Conservation (phyloP, 1,140 invertebrate genomes). For the Holcopasites calliopsidis region DNA sequence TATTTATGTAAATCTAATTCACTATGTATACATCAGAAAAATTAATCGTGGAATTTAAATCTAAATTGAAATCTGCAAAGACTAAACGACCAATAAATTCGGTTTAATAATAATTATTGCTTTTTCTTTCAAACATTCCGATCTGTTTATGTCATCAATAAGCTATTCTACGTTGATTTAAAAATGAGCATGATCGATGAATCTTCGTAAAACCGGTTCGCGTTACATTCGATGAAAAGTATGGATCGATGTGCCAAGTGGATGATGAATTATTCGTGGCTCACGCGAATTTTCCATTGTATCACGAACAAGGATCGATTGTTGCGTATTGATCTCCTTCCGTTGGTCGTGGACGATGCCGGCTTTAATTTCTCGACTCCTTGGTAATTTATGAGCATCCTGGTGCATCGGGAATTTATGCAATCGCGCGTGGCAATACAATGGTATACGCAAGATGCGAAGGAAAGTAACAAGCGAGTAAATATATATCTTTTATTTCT, state of each 20-base stretch:
- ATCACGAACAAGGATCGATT: not conserved
- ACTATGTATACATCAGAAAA: too few relatives aligned
- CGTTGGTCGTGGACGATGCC: not conserved
- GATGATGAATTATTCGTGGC: conserved; percentile 26
- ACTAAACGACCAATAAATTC: too few relatives aligned
- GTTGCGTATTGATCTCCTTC: not conserved
- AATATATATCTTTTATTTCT: not conserved
- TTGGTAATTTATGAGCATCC: conserved; percentile 12
- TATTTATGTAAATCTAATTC: too few relatives aligned
- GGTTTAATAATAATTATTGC: too few relatives aligned
- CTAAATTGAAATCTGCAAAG: too few relatives aligned
- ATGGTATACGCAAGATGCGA: conserved; percentile 3
- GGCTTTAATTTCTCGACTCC: conserved; percentile 3
- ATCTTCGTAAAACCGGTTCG: not conserved
- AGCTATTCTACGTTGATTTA: too few relatives aligned
- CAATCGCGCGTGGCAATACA: not conserved
- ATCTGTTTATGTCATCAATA: too few relatives aligned
- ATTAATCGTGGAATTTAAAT: too few relatives aligned
- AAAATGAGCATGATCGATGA: conserved; percentile 14
- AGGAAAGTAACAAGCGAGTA: not conserved
- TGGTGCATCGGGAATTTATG: conserved; percentile 2
- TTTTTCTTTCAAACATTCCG: too few relatives aligned
- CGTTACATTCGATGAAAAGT: not conserved
- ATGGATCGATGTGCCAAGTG: not conserved
- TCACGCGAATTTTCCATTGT: conserved; percentile 2